Evolutionary conservation across 2,113 vertebrate genomes (phyloP), one percentile per base, ranked within the genome.

Genomic region (Anoura caudifer): DNA sequence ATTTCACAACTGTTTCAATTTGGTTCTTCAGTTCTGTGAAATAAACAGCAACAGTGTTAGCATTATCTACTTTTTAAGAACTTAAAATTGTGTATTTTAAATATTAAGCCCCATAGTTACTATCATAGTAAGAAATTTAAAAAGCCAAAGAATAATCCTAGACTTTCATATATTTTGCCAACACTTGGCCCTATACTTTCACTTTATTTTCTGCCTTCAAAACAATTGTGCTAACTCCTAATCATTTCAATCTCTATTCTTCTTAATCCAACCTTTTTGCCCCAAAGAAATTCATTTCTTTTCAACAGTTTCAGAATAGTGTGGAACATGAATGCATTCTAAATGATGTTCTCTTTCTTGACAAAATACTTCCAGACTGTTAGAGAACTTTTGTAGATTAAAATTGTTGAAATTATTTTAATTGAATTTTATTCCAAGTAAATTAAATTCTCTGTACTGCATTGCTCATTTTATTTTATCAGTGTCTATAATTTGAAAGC

Each of bases 401-500:
- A 67, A 90, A 80, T 70, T 87, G 52, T 93, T 93, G 47, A 73
- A 76, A 93, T 94, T 91, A 90, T 96, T 96, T 97, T 93, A 87
- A 96, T 96, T 95, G 45, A 81, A 36, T 85, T 96, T 95, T 93
- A 91, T 91, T 96, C 61, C 88, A 89, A 95, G 89, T 95, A 96
- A 97, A 97, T 97, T 92, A 94, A 95, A 85, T 97, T 97, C 26
- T 91, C 63, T 97, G 70, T 93, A 91, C 22, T 86, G 43, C 88
- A 47, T 72, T 91, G 79, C n/a, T 96, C 83, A 90, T 96, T 95
- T 96, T 95, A 90, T 97, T 97, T 96, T 65, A 90, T 96, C 86
- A 90, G 41, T 93, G 89, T 91, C 81, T 95, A 56, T 95, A 95
- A 97, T 97, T 93, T 97, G 95, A 95, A 96, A 97, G 96, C 73